Evolutionary conservation across 2,113 vertebrate genomes (phyloP).

Genomic region (Microtus oregoni): DNA sequence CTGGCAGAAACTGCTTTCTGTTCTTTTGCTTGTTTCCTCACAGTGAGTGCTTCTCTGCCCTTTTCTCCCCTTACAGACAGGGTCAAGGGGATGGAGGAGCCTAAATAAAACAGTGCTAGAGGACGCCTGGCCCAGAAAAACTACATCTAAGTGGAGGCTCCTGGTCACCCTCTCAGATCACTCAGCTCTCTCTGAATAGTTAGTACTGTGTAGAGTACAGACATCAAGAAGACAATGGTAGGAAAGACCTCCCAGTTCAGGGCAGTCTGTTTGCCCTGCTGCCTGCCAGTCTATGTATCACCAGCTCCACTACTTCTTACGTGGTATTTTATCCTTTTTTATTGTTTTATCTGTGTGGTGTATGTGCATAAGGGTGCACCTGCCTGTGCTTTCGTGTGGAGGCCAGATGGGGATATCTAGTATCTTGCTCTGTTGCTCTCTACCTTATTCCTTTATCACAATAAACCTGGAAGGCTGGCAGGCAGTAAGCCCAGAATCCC

Average conservation of each 20-base stretch:
- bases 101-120: background rate
- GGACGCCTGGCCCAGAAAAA: background rate
- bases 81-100: background rate
- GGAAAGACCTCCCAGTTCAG: background rate
- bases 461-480: background rate
- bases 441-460: background rate
- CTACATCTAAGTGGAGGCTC: background rate
- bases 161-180: background rate
- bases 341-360: background rate
- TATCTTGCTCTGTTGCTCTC: background rate
- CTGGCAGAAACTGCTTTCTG: background rate
- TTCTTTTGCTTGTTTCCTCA: conserved; percentile 8
- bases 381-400: background rate
- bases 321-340: background rate
- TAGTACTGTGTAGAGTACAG: background rate
- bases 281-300: background rate
- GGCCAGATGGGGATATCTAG: background rate
- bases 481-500: background rate
- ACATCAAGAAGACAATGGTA: background rate
- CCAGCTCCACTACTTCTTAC: background rate
- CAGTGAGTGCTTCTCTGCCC: background rate
- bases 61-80: background rate
- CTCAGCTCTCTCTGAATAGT: background rate
- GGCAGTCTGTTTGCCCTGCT: background rate
- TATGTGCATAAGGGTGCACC: background rate